A percentile compares a stretch with the other conserved stretches of the same genome.
Conservation (phyloP, 2,797 vertebrate genomes). For the Numenius phaeopus region DNA sequence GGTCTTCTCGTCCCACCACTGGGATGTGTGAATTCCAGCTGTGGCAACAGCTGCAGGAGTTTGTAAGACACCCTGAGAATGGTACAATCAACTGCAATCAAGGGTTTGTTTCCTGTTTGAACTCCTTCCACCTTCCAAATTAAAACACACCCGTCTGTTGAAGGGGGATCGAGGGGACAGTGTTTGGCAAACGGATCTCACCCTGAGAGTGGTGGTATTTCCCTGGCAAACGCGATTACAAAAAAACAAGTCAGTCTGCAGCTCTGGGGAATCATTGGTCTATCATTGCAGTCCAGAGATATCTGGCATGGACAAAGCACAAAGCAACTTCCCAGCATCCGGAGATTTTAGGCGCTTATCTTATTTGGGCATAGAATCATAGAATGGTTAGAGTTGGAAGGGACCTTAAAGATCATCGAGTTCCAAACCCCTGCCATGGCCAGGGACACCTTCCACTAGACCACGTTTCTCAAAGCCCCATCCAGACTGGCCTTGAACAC, state of each 20-base stretch:
- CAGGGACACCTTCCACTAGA: neutral
- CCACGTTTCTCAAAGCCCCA: neutral
- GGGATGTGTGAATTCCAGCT: neutral
- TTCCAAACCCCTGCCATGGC: neutral
- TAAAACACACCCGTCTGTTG: neutral
- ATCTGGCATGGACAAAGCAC: neutral
- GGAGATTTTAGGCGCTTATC: neutral
- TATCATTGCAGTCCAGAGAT: neutral
- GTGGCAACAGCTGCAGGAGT: neutral
- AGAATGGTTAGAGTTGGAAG: neutral
- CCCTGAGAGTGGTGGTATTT: neutral
- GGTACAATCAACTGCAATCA: neutral
- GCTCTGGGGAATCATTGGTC: neutral
- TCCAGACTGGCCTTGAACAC: neutral
- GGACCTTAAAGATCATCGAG: neutral
- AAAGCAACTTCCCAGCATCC: neutral
- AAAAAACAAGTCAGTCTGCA: neutral
- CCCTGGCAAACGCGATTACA: neutral
- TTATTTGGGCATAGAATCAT: neutral
- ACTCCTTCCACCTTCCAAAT: neutral
- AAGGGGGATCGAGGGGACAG: neutral
- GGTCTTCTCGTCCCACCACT: neutral
- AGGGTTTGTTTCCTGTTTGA: neutral
- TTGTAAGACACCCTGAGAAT: neutral
- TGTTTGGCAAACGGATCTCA: neutral